These are phyloP conservation scores for Siderastrea radians DNA, from an alignment of 92 coral and sea anemone species.

Conservation along the genomic window DNA sequence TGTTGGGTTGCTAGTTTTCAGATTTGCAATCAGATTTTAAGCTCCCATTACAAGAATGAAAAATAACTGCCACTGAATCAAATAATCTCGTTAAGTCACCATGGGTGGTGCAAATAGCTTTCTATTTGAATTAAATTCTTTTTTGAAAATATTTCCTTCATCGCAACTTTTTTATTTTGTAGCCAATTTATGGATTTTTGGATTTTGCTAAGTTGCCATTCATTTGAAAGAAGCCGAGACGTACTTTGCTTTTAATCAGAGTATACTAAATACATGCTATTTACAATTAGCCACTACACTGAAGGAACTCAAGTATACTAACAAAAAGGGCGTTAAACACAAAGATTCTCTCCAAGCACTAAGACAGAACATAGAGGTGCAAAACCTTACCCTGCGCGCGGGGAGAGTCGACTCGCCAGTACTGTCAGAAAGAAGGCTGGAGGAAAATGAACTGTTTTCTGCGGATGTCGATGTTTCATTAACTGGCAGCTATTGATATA, in stretches of 20 bases:
- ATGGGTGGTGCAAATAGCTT: neutral
- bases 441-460: constrained; percentile 17
- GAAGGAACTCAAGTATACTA: neutral
- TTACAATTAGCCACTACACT: neutral
- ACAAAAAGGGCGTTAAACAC: neutral
- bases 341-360: neutral
- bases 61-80: neutral
- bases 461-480: neutral
- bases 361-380: neutral
- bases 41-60: neutral
- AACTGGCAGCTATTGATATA: constrained; percentile 31
- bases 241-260: neutral
- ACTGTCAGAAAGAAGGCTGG: neutral
- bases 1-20: neutral
- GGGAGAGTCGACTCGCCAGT: neutral
- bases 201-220: neutral
- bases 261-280: neutral
- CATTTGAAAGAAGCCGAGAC: neutral
- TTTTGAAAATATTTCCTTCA: neutral
- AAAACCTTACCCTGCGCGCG: constrained; percentile 15
- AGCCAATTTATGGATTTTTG: neutral
- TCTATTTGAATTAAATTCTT: neutral
- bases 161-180: neutral
- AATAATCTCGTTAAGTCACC: neutral
- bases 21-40: neutral